Evolutionary conservation across 2,113 vertebrate species (phyloP).

Genomic region (Psilopsiagon aymara): DNA sequence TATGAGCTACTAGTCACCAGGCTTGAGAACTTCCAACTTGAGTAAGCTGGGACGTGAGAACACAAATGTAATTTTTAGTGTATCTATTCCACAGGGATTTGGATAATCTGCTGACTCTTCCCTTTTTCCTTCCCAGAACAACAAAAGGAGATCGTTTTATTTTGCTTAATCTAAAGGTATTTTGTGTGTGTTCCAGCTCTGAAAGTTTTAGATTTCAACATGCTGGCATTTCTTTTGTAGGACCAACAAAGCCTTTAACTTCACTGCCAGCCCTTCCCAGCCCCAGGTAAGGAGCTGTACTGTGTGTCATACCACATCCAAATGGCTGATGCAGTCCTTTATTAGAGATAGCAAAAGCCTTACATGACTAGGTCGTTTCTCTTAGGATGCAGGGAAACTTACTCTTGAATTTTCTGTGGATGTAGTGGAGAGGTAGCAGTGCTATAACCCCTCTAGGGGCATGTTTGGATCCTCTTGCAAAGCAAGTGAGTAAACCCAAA

Average conservation of each 20-base stretch:
- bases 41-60: constrained; percentile 68
- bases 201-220: not conserved
- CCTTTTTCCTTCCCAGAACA: not conserved
- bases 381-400: not conserved
- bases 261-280: constrained; percentile 84
- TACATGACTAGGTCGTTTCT: not conserved
- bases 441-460: not conserved
- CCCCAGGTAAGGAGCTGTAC: constrained; percentile 76
- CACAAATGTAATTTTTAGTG: not conserved
- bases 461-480: not conserved
- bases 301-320: not conserved
- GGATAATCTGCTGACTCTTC: not conserved
- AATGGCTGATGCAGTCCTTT: not conserved
- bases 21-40: constrained; percentile 77
- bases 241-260: constrained; percentile 75
- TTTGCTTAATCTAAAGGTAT: not conserved
- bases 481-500: not conserved
- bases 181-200: not conserved
- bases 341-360: not conserved
- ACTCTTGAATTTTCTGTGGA: not conserved
- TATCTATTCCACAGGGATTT: not conserved
- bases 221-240: constrained; percentile 62
- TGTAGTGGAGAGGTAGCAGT: not conserved
- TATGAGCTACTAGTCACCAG: constrained; percentile 79
- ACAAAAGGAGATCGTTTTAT: not conserved